Base-by-base conservation (phyloP, 1,140 invertebrate genomes). In the Leptoteleia sp. region DNA sequence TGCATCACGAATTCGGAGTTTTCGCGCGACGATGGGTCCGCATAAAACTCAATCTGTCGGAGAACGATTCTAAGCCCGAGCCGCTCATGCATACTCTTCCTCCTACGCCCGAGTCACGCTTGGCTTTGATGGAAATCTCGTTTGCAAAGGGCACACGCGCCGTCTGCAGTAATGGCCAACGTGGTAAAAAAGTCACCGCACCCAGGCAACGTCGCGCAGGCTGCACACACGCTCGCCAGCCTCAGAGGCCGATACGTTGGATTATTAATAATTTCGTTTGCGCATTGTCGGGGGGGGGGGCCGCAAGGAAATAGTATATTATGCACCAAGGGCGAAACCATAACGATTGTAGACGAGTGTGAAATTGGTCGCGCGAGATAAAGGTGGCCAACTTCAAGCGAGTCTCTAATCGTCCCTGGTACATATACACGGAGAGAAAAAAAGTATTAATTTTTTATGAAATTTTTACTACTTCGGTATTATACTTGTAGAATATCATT, bases 221-320 rank as follows among this genome's bases (percentile, higher is more conserved):
- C 73, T 64, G 64, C 57, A 52, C 35, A 47, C 45, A 68, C 57
- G 59, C 35, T 52, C 45, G 37, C 50, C 27, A 38, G 38, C 22
- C 35, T 55, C 45, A 16, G 31, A 55, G 38, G n/a, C n/a, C 43
- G 57, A 16, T 47, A 62, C 54, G 62, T 54, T 67, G 54, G 64
- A 64, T 67, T 79, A 78, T 79, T 79, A 79, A 81, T 81, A 81
- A 83, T 81, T 81, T 79, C 80, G 81, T 81, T n/a, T 77, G 77
- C 80, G 81, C 76, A 64, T 83, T 81, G 75, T 76, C 73, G 79
- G 76, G 70, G 68, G 55, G n/a, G n/a, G n/a, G n/a, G n/a, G n/a
- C n/a, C n/a, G n/a, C n/a, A n/a, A n/a, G n/a, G n/a, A n/a, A n/a
- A n/a, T n/a, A n/a, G n/a, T n/a, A n/a, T n/a, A n/a, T n/a, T n/a